phyloP scores from a whole-genome alignment of 2,113 vertebrate species.

The Engystomops pustulosus region DNA sequence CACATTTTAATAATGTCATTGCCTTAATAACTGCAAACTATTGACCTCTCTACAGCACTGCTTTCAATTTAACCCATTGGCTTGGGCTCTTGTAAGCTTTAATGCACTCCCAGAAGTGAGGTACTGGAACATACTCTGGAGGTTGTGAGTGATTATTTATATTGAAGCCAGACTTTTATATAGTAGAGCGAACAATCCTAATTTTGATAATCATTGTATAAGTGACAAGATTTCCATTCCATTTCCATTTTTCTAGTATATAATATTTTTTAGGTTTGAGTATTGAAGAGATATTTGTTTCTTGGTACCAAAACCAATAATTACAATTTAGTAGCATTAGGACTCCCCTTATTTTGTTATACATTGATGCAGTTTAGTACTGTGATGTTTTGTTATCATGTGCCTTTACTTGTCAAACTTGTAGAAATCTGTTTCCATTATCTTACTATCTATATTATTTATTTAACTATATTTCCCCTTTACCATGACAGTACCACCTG shows the following conservation, averaged over 20 bases:
- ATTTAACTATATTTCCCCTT: too few relatives aligned
- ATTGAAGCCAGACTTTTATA: constrained; percentile 23
- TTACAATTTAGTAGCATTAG: neutral
- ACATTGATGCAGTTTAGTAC: neutral
- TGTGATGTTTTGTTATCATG: too few relatives aligned
- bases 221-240: too few relatives aligned
- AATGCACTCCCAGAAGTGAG: constrained; percentile 45
- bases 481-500: too few relatives aligned
- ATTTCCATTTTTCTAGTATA: too few relatives aligned
- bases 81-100: constrained; percentile 10
- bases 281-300: neutral
- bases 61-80: constrained; percentile 54
- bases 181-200: neutral
- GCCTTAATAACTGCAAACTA: constrained; percentile 54
- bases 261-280: too few relatives aligned
- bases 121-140: constrained; percentile 36
- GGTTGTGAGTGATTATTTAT: neutral
- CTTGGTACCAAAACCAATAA: too few relatives aligned
- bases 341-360: neutral
- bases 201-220: neutral
- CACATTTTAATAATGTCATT: constrained; percentile 57
- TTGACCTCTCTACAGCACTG: constrained; percentile 46
- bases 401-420: too few relatives aligned
- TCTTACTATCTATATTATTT: too few relatives aligned
- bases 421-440: too few relatives aligned